Conservation (phyloP, 1,140 invertebrate species). For the Holcopasites calliopsidis region DNA sequence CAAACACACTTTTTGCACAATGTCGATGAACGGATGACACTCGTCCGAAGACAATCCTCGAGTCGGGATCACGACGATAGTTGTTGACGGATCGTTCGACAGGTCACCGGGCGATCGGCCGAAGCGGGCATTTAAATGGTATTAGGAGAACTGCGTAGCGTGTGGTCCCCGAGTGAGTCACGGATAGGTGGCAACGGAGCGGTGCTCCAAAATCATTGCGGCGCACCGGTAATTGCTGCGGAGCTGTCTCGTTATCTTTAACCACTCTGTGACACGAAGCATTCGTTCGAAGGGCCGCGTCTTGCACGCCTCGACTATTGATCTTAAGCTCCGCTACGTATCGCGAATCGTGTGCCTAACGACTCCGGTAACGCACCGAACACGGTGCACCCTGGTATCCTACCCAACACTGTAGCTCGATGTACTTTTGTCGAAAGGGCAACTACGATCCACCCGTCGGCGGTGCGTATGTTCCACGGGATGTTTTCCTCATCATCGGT, state of each 20-base stretch:
- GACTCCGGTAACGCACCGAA: constrained; percentile 18
- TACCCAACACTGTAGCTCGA: not conserved
- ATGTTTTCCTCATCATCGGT: not conserved
- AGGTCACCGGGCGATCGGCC: not conserved
- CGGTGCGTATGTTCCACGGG: too few relatives aligned
- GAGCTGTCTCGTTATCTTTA: not conserved
- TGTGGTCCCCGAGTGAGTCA: constrained; percentile 14
- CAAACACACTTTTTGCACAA: constrained; percentile 45
- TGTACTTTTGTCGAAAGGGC: not conserved
- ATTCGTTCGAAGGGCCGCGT: constrained; percentile 31
- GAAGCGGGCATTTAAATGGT: too few relatives aligned
- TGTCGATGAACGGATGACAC: constrained; percentile 3
- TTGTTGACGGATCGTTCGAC: not conserved
- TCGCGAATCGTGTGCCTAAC: constrained; percentile 36
- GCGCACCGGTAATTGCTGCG: not conserved
- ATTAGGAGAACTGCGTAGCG: too few relatives aligned
- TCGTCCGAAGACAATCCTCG: not conserved
- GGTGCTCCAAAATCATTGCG: not conserved
- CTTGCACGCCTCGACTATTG: constrained; percentile 36
- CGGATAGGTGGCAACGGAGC: constrained; percentile 8
- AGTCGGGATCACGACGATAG: not conserved
- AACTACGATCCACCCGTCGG: not conserved
- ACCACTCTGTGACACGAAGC: not conserved
- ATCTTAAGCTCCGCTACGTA: constrained; percentile 43
- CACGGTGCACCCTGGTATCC: not conserved